Conservation (phyloP, 1,140 invertebrate species). For the Wiebesia pumilae region DNA sequence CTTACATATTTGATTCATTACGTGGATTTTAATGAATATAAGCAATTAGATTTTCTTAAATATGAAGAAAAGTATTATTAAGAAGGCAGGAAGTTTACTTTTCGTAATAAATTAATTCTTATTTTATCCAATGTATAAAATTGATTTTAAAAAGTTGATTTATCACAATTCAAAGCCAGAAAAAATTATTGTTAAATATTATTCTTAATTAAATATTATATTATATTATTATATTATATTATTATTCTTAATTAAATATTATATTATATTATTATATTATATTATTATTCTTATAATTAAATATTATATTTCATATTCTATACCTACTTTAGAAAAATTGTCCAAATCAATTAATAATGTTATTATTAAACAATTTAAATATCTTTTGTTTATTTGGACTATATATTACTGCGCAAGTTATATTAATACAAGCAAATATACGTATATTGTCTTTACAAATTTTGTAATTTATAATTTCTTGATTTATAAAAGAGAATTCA, state of each 20-base stretch:
- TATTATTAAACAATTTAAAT: no score
- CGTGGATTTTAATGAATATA: neutral
- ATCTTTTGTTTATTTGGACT: no score
- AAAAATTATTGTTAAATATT: conserved; percentile 3
- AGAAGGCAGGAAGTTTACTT: neutral
- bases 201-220: no score
- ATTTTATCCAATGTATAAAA: neutral
- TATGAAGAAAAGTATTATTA: neutral
- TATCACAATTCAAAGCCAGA: neutral
- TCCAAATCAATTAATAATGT: no score
- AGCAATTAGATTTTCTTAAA: neutral
- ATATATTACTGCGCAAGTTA: no score
- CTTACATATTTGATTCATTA: neutral
- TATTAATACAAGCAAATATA: no score
- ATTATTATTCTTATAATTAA: neutral
- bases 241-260: no score
- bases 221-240: no score
- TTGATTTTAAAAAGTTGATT: neutral
- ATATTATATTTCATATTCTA: neutral
- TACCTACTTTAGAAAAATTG: neutral
- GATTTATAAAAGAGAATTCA: no score
- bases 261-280: no score
- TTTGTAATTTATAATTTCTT: no score
- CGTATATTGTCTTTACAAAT: no score
- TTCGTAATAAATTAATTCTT: neutral